These are phyloP conservation scores for Vesta saturnalis DNA, from an alignment of 2,888 invertebrate species.

Conservation along the genomic window DNA sequence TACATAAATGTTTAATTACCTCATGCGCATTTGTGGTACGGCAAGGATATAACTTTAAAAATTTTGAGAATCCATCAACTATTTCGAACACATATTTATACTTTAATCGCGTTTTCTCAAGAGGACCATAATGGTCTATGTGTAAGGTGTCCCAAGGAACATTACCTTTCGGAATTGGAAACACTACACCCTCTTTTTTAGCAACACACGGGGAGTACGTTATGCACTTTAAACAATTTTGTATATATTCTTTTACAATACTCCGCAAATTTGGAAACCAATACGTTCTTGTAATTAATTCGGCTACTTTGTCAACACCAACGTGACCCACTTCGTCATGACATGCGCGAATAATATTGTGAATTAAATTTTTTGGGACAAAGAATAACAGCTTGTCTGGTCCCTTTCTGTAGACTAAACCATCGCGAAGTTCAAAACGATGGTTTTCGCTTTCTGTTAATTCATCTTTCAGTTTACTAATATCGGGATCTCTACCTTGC, in stretches of 20 bases:
- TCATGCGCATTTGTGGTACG: not conserved
- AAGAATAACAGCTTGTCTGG: not conserved
- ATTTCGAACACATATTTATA: not conserved
- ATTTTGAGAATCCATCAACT: not conserved
- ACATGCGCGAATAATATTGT: not conserved
- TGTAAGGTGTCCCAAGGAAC: not conserved
- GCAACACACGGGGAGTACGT: not conserved
- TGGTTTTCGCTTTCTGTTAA: too few relatives aligned
- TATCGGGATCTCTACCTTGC: too few relatives aligned
- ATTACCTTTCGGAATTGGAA: not conserved
- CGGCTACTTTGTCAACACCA: too few relatives aligned
- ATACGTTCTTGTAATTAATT: too few relatives aligned
- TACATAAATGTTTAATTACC: not conserved
- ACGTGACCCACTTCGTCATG: too few relatives aligned
- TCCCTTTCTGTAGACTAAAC: too few relatives aligned
- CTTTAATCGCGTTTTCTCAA: not conserved
- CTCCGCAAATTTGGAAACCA: too few relatives aligned
- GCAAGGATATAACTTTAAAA: not conserved
- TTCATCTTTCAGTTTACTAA: too few relatives aligned
- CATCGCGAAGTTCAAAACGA: too few relatives aligned
- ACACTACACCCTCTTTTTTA: not conserved
- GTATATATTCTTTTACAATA: too few relatives aligned
- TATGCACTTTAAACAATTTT: too few relatives aligned
- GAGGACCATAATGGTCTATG: not conserved
- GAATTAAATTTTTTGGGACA: not conserved